phyloP scores from a whole-genome alignment of 2,797 vertebrate genomes.

The Nasua narica region DNA sequence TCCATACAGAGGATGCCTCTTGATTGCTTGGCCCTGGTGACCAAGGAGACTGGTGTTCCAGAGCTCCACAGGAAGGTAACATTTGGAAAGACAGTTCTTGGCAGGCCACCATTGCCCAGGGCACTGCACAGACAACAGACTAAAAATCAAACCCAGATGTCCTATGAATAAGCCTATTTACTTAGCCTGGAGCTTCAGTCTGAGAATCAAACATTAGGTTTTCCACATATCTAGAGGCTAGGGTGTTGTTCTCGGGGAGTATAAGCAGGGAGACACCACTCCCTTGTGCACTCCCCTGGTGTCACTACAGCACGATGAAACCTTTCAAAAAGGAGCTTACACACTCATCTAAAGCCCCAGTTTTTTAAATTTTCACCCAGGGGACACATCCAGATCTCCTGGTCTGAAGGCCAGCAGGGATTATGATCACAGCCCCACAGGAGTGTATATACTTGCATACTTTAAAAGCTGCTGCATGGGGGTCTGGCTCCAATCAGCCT shows the following conservation, averaged over 20 bases:
- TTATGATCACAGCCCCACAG: background rate
- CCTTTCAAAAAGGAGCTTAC: background rate
- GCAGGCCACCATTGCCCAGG: background rate
- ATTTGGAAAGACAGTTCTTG: background rate
- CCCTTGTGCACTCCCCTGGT: background rate
- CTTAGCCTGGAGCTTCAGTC: background rate
- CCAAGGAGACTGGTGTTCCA: background rate
- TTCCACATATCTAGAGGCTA: background rate
- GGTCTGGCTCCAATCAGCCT: background rate
- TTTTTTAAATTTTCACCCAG: background rate
- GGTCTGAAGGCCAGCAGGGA: background rate
- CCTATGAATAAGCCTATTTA: background rate
- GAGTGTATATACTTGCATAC: background rate
- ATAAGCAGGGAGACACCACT: background rate
- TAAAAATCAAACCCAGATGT: background rate
- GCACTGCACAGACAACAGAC: background rate
- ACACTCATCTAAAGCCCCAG: background rate
- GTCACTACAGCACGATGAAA: background rate
- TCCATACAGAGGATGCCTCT: background rate
- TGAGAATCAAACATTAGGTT: background rate
- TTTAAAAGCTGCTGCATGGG: background rate
- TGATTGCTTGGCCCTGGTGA: background rate
- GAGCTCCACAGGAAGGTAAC: background rate
- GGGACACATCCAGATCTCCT: background rate
- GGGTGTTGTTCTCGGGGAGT: background rate